Conservation (phyloP, 2,113 vertebrate genomes). For the Romanogobio albipinnatus region DNA sequence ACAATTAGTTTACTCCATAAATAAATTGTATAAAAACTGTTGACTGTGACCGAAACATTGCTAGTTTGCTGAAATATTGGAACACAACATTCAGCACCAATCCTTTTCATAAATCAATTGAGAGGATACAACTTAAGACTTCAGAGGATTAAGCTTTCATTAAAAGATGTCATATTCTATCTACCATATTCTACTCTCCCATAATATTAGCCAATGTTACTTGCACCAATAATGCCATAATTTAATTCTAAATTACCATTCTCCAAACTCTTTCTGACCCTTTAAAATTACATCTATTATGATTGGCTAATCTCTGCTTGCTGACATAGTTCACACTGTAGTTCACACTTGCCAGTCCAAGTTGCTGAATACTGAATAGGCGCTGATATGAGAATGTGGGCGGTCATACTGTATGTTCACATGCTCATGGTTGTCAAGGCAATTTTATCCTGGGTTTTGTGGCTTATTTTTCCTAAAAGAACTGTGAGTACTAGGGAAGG, state of each 20-base stretch:
- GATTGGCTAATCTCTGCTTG: slow-evolving; percentile 7
- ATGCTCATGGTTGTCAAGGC: slow-evolving; percentile 16
- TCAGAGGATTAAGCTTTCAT: not conserved
- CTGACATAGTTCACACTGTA: not conserved
- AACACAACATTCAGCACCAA: not conserved
- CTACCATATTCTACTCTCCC: not conserved
- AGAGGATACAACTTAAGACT: not conserved
- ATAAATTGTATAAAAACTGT: not conserved
- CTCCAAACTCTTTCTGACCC: not conserved
- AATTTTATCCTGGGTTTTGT: not conserved
- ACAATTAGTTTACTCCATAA: not conserved
- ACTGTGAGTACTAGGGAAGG: not conserved
- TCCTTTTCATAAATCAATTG: not conserved
- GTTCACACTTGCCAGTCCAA: not conserved
- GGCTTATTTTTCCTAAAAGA: slow-evolving; percentile 23
- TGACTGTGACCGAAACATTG: not conserved
- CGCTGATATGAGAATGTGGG: slow-evolving; percentile 6
- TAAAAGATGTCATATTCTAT: no score
- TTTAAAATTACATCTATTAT: not conserved
- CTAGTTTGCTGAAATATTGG: not conserved
- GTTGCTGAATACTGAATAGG: slow-evolving; percentile 4
- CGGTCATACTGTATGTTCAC: not conserved
- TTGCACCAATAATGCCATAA: not conserved
- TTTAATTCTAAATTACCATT: no score
- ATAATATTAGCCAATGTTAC: not conserved